phyloP scores from a whole-genome alignment of 2,888 invertebrate genomes.

The Drosophila siamana region DNA sequence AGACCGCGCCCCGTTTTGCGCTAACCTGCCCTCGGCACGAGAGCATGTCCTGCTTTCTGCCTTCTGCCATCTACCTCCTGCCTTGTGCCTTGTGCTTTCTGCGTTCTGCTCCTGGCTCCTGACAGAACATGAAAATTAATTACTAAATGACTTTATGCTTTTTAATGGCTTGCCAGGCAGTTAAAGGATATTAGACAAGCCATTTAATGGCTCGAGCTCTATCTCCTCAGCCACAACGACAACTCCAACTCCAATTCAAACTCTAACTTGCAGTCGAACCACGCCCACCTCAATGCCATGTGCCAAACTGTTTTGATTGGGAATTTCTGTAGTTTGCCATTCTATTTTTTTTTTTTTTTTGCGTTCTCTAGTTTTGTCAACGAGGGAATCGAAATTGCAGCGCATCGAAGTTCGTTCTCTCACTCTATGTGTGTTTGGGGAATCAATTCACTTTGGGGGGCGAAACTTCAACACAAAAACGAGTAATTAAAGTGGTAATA shows the following conservation, averaged over 20 bases:
- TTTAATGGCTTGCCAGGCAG: conserved; percentile 76
- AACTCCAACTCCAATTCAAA: not conserved
- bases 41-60: not conserved
- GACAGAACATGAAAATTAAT: conserved; percentile 76
- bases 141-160: conserved; percentile 81
- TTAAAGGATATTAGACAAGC: conserved; percentile 80
- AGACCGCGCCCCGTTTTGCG: conserved; percentile 26
- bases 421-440: not conserved
- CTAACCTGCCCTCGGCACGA: conserved; percentile 11
- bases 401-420: conserved; percentile 7
- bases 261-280: not conserved
- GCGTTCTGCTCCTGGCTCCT: conserved; percentile 3
- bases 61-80: not conserved
- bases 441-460: not conserved
- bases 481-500: conserved; percentile 34
- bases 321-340: conserved; percentile 5
- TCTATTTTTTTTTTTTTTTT: not conserved
- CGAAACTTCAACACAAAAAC: conserved; percentile 7
- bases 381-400: conserved; percentile 23
- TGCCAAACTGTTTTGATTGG: conserved; percentile 38
- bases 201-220: conserved; percentile 68
- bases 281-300: conserved; percentile 10
- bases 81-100: not conserved
- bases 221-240: conserved; percentile 13
- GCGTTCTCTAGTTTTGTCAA: conserved; percentile 12